Base-by-base conservation (phyloP, 2,888 invertebrate genomes). In the Sarcophaga rosellei region DNA sequence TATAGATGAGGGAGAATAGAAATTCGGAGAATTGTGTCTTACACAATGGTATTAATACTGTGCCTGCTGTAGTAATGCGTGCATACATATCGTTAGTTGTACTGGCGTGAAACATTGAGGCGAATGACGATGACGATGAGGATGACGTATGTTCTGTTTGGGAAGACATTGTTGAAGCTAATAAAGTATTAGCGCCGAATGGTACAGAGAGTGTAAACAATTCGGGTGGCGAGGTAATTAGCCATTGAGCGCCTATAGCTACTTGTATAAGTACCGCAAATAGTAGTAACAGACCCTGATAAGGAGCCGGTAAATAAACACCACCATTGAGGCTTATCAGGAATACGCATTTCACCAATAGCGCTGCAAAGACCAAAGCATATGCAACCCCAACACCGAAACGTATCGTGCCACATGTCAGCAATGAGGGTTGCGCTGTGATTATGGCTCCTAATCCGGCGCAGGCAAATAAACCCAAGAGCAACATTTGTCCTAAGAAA, bases 281-380 rank as follows among this genome's bases (percentile, higher is more conserved):
- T 90, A 98, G 95, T 89, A 98, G 94, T 89, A 99, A 95, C 45
- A 98, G 95, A 88, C 96, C 97, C 94, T 98, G 98, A 93, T 98
- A 98, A 17, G 97, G 96, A 10, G 98, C 98, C 77, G 98, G 98
- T 79, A 98, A 94, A 92, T 98, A 98, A 73, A 98, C 97, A 86
- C 97, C 98, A 77, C 97, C 96, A 93, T 98, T 98, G 86, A 98
- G 95, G 91, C 98, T 98, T 89, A 98, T 95, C 85, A 98, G 95
- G 93, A 98, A 98, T 89, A 98, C 97, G 93, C 98, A 97, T 94
- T 99, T 98, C 88, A 98, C 98, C 89, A 99, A 95, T 73, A 99
- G 95, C 0, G 98, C 97, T 62, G 98, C 97, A 93, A 98, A 98
- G 85, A 98, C 97, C 81, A 98, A 95, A 76, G 97, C 96, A 89